phyloP scores from a whole-genome alignment of 1,140 invertebrate species.

The Geopemphigus sp. region DNA sequence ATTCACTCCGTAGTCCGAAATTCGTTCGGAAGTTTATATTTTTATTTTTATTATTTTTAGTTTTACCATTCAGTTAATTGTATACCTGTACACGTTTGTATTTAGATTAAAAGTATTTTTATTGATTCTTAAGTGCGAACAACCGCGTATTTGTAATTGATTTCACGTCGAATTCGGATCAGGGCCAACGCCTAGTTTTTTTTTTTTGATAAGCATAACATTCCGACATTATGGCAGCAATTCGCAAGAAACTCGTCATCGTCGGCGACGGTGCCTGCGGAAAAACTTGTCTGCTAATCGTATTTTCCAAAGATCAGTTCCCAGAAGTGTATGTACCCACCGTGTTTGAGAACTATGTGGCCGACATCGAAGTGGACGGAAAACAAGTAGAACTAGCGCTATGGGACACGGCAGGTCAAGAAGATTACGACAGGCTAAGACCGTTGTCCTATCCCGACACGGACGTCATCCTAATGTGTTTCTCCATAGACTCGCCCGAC shows the following conservation, averaged over 20 bases:
- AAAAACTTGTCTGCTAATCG: constrained; percentile 96
- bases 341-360: constrained; percentile 98
- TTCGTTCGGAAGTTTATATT: constrained; percentile 23
- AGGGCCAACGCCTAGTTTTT: constrained; percentile 49
- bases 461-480: constrained; percentile 97
- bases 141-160: constrained; percentile 23
- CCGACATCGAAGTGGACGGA: constrained; percentile 94
- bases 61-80: constrained; percentile 11
- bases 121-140: not conserved
- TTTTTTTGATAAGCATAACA: constrained; percentile 49
- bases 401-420: constrained; percentile 99
- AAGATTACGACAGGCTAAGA: constrained; percentile 95
- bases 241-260: constrained; percentile 98
- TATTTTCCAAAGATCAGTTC: constrained; percentile 98
- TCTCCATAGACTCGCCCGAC: constrained; percentile 95
- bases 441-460: constrained; percentile 97
- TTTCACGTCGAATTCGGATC: constrained; percentile 22
- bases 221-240: constrained; percentile 78
- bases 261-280: constrained; percentile 99
- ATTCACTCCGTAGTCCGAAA: constrained; percentile 29
- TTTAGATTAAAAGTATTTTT: not conserved
- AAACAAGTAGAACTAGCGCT: constrained; percentile 87
- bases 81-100: constrained; percentile 3
- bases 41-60: constrained; percentile 8
- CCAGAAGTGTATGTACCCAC: constrained; percentile 98